These are phyloP conservation scores for Acleris literana DNA, from an alignment of 2,888 invertebrate genomes.

Conservation along the genomic window DNA sequence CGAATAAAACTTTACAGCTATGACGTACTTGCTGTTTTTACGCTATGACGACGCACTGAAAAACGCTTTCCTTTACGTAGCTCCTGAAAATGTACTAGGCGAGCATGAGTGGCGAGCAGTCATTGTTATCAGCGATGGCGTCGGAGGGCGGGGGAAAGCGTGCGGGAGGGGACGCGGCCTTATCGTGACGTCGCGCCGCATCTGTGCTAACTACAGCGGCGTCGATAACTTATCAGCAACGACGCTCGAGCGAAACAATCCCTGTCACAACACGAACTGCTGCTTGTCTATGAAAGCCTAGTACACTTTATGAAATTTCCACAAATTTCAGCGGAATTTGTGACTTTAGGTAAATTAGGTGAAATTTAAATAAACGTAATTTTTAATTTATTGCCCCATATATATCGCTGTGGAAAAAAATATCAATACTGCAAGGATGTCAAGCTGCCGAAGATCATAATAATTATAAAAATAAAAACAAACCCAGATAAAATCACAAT, in stretches of 20 bases:
- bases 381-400: too few species aligned
- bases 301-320: slow-evolving; percentile 58
- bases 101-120: slow-evolving; percentile 66
- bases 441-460: too few species aligned
- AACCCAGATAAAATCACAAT: slow-evolving; percentile 11
- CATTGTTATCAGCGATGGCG: slow-evolving; percentile 69
- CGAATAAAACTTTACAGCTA: slow-evolving; percentile 2
- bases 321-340: slow-evolving; percentile 52
- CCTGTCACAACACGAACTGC: slow-evolving; percentile 48
- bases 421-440: too few species aligned
- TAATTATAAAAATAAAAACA: background rate
- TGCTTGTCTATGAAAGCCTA: slow-evolving; percentile 55
- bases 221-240: slow-evolving; percentile 69
- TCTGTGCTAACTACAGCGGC: slow-evolving; percentile 60
- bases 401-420: too few species aligned
- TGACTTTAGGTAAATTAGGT: slow-evolving; percentile 27
- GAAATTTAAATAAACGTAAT: slow-evolving; percentile 24
- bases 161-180: slow-evolving; percentile 50
- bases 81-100: slow-evolving; percentile 80
- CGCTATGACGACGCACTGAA: slow-evolving; percentile 57
- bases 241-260: slow-evolving; percentile 43
- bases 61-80: slow-evolving; percentile 61
- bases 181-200: slow-evolving; percentile 61
- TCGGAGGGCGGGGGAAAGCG: slow-evolving; percentile 45
- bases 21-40: slow-evolving; percentile 27